Base-by-base conservation (phyloP, 2,888 invertebrate species). In the Timema cristinae region DNA sequence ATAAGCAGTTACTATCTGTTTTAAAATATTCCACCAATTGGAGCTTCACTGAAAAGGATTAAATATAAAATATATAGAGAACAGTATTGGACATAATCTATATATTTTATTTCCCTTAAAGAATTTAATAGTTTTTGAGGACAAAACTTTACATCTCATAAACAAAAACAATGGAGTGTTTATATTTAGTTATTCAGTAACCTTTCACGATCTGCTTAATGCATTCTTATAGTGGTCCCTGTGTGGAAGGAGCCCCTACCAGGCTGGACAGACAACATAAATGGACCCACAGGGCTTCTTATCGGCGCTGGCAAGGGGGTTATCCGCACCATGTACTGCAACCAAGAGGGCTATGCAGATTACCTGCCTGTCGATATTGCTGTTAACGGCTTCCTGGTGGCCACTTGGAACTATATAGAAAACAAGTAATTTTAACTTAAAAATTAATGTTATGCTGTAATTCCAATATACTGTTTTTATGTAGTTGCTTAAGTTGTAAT, bases 251-350 rank as follows among this genome's bases (percentile, higher is more conserved):
- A 93, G 74, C 94, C 94, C 0, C 79, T 93, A 0, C 92, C 93
- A 0, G 96, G 93, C 7, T 94, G 96, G 96, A 94, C 95, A 0
- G 96, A 97, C 81, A 97, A 96, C 79, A 91, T 94, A 71, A 96
- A 96, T 79, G 96, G 96, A n/a, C 95, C 96, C 0, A 91, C 91
- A 0, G 95, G 95, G 8, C 83, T 94, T 1, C 83, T 95, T 6
- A 92, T 90, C 70, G 79, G 90, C 6, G 93, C 93, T 8, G 94
- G 95, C 10, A 95, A 95, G 80, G 96, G 96, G 0, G 92, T 96
- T 0, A 87, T 96, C 74, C 85, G 95, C n/a, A 89, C 93, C 0
- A 93, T 96, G 93, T 91, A 92, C 80, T 94, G 93, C 78, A 89
- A 92, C 76, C 87, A 90, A 7, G 87, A 88, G 74, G 88, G 90